Conservation (phyloP, 2,888 invertebrate species). For the Acronicta alni region DNA sequence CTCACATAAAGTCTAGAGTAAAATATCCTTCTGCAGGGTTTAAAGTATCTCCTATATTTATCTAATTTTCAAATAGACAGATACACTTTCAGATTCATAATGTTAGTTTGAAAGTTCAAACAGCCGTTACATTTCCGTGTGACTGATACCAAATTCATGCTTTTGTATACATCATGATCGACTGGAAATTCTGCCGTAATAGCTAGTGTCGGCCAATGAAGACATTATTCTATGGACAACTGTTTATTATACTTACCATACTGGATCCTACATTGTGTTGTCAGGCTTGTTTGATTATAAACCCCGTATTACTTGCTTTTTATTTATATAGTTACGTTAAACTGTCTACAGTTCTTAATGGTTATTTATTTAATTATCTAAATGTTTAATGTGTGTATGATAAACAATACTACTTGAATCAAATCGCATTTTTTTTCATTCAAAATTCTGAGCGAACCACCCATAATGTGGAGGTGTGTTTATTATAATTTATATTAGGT, state of each 20-base stretch:
- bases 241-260: slow-evolving; percentile 43
- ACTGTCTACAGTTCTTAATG: not conserved
- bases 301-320: slow-evolving; percentile 15
- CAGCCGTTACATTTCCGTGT: slow-evolving; percentile 31
- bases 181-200: slow-evolving; percentile 41
- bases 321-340: slow-evolving; percentile 3
- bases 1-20: too few species aligned
- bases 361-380: not conserved
- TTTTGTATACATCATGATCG: slow-evolving; percentile 50
- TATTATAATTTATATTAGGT: too few species aligned
- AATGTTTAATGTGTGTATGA: not conserved
- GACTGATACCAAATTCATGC: slow-evolving; percentile 27
- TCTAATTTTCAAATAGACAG: too few species aligned
- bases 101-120: not conserved
- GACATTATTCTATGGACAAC: slow-evolving; percentile 52
- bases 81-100: too few species aligned
- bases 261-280: slow-evolving; percentile 39
- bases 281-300: slow-evolving; percentile 31
- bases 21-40: too few species aligned
- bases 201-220: slow-evolving; percentile 53
- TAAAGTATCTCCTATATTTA: too few species aligned
- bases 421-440: too few species aligned
- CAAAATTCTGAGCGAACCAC: too few species aligned
- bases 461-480: too few species aligned
- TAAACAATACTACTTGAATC: too few species aligned